Base-by-base conservation (phyloP, 2,113 vertebrate species). In the Podocnemis expansa region DNA sequence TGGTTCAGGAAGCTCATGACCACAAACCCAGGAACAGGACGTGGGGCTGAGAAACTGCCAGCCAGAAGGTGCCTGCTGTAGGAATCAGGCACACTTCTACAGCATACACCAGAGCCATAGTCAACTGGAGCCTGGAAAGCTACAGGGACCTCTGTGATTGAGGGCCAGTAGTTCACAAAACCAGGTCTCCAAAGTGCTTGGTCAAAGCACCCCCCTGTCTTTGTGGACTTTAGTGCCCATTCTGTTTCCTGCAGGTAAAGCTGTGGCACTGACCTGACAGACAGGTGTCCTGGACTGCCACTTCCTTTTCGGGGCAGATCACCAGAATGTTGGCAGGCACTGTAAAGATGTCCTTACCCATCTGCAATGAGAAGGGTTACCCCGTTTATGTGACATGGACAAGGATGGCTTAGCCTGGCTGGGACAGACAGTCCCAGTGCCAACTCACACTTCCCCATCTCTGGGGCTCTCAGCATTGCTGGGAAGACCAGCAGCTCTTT, bases 291-390 rank as follows among this genome's bases (percentile, higher is more conserved):
- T 70, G 75, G 63, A 31, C 3, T 41, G 6, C 51, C 6, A 5
- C 22, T 7, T 16, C 58, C 78, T 96, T 85, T 38, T 96, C 92
- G 12, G 79, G 47, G 80, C 87, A 56, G 52, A 96, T 92, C 60
- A 97, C 43, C 88, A 97, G 82, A 34, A 34, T 1, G 0, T 70
- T 52, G 60, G 85, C 91, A 0, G 84, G 86, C 14, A 97, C 93
- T 10, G 6, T 1, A 73, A 97, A 97, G 91, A 80, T 0, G 0
- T 80, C 60, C 52, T 83, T 88, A 1, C 60, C n/a, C 5, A 2
- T 25, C 95, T 96, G 93, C 55, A 94, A 92, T 4, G 47, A 96
- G 43, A 92, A 67, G 45, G 0, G 0, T 38, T 14, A 5, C 0
- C 0, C 41, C 10, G 3, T 2, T 88, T 80, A 45, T 3, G 2